Base-by-base conservation (phyloP, 2,888 invertebrate species). In the Strigamia transsilvanica region DNA sequence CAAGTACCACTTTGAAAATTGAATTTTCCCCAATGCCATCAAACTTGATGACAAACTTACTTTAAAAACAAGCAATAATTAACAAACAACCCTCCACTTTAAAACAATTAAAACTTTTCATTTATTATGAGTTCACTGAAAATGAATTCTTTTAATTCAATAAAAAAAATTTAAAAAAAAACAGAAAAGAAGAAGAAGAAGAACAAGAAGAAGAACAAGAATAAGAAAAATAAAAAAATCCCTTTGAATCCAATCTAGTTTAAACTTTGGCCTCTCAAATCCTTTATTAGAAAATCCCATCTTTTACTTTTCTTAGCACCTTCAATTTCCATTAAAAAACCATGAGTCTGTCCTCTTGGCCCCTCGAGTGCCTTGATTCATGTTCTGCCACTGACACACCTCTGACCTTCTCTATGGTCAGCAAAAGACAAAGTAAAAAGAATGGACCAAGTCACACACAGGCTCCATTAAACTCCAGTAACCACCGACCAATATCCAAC, bases 1-100 rank as follows among this genome's bases (percentile, higher is more conserved):
- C 56, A 56, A 56, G 56, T 56, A 56, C 56, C 56, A 56, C 56
- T 56, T 56, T 56, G 56, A 56, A 56, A 56, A 56, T 56, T 56
- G 56, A 56, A 56, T 56, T 56, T 56, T 56, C 18, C 56, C 56
- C 56, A 18, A n/a, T 18, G 56, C 18, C 56, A 56, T 56, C 56
- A 56, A 56, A 56, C 56, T 56, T 56, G 56, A 56, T 18, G 56
- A 56, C 56, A 56, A 56, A 56, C 56, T 56, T 18, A 56, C 46
- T 46, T n/a, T 18, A 18, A 18, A 56, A 56, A 56, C 56, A 56
- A 56, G 56, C 56, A 56, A 56, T 56, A 56, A 56, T 56, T 56
- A 56, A 56, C 18, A 21, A 18, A 56, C n/a, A 56, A 21, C 56
- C 21, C n/a, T 9, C 56, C 56, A 56, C 15, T 56, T 56, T 56